These are phyloP conservation scores for Natrix natrix DNA, from an alignment of 2,797 vertebrate genomes.

Conservation along the genomic window DNA sequence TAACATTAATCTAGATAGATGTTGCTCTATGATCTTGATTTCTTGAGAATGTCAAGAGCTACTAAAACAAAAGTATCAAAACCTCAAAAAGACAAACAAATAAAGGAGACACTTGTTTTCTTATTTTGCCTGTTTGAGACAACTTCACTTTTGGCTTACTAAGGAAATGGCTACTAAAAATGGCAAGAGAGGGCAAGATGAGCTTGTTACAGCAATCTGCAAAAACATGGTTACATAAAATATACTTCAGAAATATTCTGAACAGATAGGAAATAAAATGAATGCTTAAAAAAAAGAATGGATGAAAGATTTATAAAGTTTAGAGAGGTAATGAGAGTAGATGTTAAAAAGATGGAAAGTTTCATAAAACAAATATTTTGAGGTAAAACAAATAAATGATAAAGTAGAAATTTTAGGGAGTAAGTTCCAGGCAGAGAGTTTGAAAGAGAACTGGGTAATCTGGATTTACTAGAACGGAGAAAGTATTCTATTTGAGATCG, in stretches of 20 bases:
- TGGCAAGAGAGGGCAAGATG: neutral
- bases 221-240: neutral
- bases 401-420: neutral
- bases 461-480: neutral
- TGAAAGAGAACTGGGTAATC: neutral
- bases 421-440: neutral
- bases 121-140: neutral
- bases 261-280: neutral
- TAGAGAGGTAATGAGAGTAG: neutral
- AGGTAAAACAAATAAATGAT: neutral
- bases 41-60: neutral
- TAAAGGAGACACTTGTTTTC: neutral
- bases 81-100: neutral
- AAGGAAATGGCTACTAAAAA: neutral
- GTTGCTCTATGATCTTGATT: neutral
- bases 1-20: neutral
- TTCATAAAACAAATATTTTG: neutral
- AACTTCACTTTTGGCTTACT: neutral
- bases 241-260: neutral
- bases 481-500: neutral
- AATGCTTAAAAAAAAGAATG: neutral
- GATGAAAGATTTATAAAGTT: neutral
- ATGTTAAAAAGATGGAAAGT: neutral
- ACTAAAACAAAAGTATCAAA: neutral
- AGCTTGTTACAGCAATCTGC: neutral